phyloP scores from a whole-genome alignment of 2,113 vertebrate species.

The Falcunculus frontatus region DNA sequence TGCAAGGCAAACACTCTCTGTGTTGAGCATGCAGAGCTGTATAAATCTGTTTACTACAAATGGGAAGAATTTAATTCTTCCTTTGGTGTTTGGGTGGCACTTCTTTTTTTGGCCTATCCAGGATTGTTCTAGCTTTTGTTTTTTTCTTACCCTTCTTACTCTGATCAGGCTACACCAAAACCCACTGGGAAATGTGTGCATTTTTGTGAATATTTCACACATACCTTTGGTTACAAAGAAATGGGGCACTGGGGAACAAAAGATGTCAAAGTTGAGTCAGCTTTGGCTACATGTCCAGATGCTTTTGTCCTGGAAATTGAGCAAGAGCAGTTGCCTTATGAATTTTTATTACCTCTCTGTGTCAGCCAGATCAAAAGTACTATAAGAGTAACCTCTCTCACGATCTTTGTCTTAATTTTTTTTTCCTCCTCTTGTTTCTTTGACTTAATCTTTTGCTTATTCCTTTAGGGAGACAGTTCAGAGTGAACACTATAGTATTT shows the following conservation, averaged over 20 bases:
- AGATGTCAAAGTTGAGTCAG: conserved; percentile 6
- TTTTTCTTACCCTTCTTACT: neutral
- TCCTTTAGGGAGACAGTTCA: neutral
- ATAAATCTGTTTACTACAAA: neutral
- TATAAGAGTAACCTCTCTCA: conserved; percentile 40
- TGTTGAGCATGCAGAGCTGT: neutral
- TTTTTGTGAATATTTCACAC: neutral
- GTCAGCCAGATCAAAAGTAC: conserved; percentile 8
- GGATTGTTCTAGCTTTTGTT: neutral
- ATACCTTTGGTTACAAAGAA: conserved; percentile 12
- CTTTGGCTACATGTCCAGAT: neutral
- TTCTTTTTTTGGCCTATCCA: neutral
- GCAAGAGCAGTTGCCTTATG: neutral
- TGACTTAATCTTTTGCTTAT: neutral
- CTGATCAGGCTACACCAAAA: neutral
- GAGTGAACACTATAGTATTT: neutral
- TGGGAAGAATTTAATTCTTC: neutral
- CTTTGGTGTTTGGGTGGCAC: neutral
- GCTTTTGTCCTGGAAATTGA: neutral
- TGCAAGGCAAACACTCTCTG: neutral
- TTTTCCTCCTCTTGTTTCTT: neutral
- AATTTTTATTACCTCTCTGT: conserved; percentile 41
- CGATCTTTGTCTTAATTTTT: neutral
- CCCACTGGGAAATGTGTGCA: neutral
- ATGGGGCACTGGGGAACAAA: neutral